Base-by-base conservation (phyloP, 2,113 vertebrate species). In the Microcebus lehilahytsara region DNA sequence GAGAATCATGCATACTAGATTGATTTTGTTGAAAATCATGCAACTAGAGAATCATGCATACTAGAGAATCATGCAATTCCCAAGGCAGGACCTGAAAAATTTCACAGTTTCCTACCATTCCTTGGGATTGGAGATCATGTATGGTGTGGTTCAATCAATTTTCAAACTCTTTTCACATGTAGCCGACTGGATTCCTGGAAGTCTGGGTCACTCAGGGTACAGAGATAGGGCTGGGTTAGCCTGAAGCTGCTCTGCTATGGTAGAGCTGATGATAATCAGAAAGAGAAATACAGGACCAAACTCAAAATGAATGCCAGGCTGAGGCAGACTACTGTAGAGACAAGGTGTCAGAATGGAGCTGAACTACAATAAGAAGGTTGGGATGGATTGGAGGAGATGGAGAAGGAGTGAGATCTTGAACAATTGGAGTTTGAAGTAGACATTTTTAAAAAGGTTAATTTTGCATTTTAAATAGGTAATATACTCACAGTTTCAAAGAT, bases 381-480 rank as follows among this genome's bases (percentile, higher is more conserved):
- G 20, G 51, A 64, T 75, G 60, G 40, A 86, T 62, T 37, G 79
- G 80, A 89, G 23, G 42, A n/a, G 42, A 66, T 42, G 4, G 53
- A n/a, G n/a, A 87, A 85, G 37, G 60, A 42, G 17, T 46, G 40
- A 60, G 7, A 46, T 27, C 13, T 83, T 91, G 86, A 69, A 72
- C 9, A 64, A 53, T 17, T 93, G 20, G 60, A 81, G 32, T 20
- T 12, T 75, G 16, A 56, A 49, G 11, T 23, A 42, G 12, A 10
- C 10, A 80, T 88, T 85, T 9, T 79, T n/a, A 1, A 51, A 69
- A 93, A 88, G 56, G 22, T 89, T 85, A 74, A 49, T 72, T 94
- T 96, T 95, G 51, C n/a, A 72, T 94, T 96, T 89, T 27, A 92
- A 72, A 56, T n/a, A 77, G n/a, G 30, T 74, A 49, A 89, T 71